Evolutionary conservation across 2,113 vertebrate species (phyloP), one percentile per base, ranked within the genome.

Genomic region (Epinephelus cyanopodus): DNA sequence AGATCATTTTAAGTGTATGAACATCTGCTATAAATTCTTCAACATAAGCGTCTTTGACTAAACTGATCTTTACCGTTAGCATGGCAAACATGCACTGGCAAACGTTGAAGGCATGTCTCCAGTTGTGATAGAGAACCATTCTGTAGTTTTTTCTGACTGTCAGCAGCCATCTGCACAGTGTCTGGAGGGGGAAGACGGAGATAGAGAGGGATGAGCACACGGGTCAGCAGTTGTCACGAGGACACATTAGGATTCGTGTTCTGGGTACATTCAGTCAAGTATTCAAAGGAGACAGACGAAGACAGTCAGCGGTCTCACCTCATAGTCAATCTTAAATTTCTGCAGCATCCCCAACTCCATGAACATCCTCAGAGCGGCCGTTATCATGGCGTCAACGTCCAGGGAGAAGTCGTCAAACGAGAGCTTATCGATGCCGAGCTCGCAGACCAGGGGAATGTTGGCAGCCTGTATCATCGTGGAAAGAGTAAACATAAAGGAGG

Each of bases 271-370:
- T 57, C 63, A 77, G 63, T 63, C 74, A 66, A 74, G 45, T 29
- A 53, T 71, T 79, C 39, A 65, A 72, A 82, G 27, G 7, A 29
- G 60, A 21, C 15, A 39, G 23, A 75, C 10, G 33, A 14, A 56
- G 5, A 61, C 50, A 60, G 10, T 52, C 73, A 12, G 39, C 2
- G 21, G n/a, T 65, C 84, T 96, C 94, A 99, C 98, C 97, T 99
- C 98, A 0, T 99, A 99, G 95, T 99, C 98, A 19, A 99, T 99
- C 96, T 97, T 99, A 94, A 99, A 99, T 92, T 98, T 99, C 96
- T 99, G 98, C 88, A 99, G 96, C 96, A 99, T 99, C 84, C 98
- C 98, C 88, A 99, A 92, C 93, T 99, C 98, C 96, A 99, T 98
- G 92, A 99, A 99, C 98, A 99, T 99, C 67, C 98, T 95, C 79